phyloP scores from a whole-genome alignment of 1,140 invertebrate genomes.

The Drosophila miranda region DNA sequence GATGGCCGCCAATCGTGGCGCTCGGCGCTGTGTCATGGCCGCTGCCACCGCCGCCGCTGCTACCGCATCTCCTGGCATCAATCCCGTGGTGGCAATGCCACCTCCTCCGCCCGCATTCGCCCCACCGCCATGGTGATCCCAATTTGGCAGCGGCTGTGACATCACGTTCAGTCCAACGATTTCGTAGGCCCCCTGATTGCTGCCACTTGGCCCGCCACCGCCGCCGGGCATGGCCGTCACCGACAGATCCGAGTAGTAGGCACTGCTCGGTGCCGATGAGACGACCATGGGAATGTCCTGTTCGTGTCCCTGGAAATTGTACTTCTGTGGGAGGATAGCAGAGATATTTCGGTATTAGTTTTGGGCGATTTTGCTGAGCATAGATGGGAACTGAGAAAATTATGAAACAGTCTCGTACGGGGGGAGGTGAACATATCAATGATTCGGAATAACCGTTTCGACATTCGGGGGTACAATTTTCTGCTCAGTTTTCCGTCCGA shows the following conservation, averaged over 20 bases:
- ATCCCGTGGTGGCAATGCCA: slow-evolving; percentile 33
- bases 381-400: no score
- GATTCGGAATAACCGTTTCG: no score
- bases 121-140: slow-evolving; percentile 69
- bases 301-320: slow-evolving; percentile 83
- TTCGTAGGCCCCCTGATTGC: slow-evolving; percentile 84
- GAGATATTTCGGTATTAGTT: background rate
- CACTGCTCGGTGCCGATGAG: slow-evolving; percentile 87
- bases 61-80: slow-evolving; percentile 31
- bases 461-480: no score
- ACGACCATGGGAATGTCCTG: slow-evolving; percentile 85
- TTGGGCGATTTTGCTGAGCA: background rate
- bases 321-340: slow-evolving; percentile 54
- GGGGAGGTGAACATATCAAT: no score
- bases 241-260: slow-evolving; percentile 88
- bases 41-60: slow-evolving; percentile 10
- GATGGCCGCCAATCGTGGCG: slow-evolving; percentile 85
- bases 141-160: slow-evolving; percentile 80
- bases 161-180: slow-evolving; percentile 83
- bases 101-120: slow-evolving; percentile 17
- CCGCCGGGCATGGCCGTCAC: slow-evolving; percentile 82
- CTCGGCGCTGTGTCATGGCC: slow-evolving; percentile 77
- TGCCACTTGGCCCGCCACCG: slow-evolving; percentile 69
- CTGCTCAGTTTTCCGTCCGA: no score
- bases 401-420: no score